phyloP scores from a whole-genome alignment of 2,888 invertebrate species.

The Philonicus albiceps region DNA sequence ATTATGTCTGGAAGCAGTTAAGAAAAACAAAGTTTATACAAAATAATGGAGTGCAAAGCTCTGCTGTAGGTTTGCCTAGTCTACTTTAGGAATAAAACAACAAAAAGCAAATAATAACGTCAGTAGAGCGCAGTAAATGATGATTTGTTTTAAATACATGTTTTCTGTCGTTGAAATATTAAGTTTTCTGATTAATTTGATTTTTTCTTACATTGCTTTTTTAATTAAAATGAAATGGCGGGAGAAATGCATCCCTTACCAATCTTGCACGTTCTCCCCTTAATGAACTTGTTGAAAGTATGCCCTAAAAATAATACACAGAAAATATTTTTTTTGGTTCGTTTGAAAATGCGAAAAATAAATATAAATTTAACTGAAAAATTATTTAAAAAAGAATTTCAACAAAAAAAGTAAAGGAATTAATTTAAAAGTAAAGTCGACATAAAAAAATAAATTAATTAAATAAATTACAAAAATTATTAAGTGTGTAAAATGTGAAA shows the following conservation, averaged over 20 bases:
- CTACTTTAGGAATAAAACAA: not conserved
- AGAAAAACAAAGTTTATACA: not conserved
- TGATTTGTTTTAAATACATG: not conserved
- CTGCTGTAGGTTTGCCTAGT: not conserved
- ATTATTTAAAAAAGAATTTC: not conserved
- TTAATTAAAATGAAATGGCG: not conserved
- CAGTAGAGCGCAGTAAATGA: not conserved
- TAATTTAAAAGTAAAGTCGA: not conserved
- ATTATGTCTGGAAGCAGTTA: not conserved
- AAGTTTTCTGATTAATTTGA: not conserved
- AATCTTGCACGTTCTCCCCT: constrained; percentile 50
- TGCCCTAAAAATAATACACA: constrained; percentile 31
- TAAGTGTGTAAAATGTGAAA: not conserved
- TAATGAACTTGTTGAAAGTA: constrained; percentile 47
- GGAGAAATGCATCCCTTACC: constrained; percentile 48
- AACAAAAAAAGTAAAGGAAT: not conserved
- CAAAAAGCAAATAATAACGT: not conserved
- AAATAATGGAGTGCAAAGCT: not conserved
- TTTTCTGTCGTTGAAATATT: not conserved
- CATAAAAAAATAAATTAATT: too few relatives aligned
- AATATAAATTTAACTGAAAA: not conserved
- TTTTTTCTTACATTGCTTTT: not conserved
- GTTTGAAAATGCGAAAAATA: not conserved
- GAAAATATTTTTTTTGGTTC: not conserved
- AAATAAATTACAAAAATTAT: not conserved